Evolutionary conservation across 2,797 vertebrate genomes (phyloP), one percentile per base, ranked within the genome.

Genomic region (Leptatherina wallacei): DNA sequence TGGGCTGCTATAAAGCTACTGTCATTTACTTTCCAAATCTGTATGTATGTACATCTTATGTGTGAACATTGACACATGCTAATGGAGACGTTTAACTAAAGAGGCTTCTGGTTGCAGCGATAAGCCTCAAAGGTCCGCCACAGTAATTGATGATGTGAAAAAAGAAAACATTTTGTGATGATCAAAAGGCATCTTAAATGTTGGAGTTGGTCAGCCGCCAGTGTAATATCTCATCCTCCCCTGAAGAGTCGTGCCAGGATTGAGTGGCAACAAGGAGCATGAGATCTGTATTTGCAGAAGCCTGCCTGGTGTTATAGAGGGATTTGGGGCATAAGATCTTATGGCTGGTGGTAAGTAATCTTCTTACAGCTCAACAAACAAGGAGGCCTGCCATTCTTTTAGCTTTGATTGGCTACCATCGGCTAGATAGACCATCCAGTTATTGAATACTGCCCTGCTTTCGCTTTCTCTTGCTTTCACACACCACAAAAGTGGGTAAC

Each of bases 171-270:
- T 66, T 71, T 56, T 27, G 75, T 66, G 12, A 6, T 71, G 74
- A 92, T 90, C 85, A 89, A 91, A 90, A 85, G 64, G 62, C 75
- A 60, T 85, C 86, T 89, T 82, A 87, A 82, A 80, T 52, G 9
- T 22, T 60, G 35, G 32, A 71, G 24, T 38, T 83, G 85, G 83
- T 81, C n/a, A 8, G 8, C 58, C 24, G 76, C 85, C 88, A 85
- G 71, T 16, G 20, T 64, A 66, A 84, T 73, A 75, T 49, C 64
- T 61, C 57, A 24, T 52, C 55, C 61, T 71, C 18, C 10, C 40
- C 52, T 71, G 70, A 69, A 71, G 69, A 52, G 16, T 57, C 9
- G 20, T 77, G 81, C 67, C 71, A 66, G 71, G 30, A 70, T 30
- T 40, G 55, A 58, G 81, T 78, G 69, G 80, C 67, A 78, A 69